Percentiles rank a stretch among this genome's conserved stretches.
Evolutionary conservation across 2,797 vertebrate species (phyloP).

Genomic region (Chlorospingus flavigularis): DNA sequence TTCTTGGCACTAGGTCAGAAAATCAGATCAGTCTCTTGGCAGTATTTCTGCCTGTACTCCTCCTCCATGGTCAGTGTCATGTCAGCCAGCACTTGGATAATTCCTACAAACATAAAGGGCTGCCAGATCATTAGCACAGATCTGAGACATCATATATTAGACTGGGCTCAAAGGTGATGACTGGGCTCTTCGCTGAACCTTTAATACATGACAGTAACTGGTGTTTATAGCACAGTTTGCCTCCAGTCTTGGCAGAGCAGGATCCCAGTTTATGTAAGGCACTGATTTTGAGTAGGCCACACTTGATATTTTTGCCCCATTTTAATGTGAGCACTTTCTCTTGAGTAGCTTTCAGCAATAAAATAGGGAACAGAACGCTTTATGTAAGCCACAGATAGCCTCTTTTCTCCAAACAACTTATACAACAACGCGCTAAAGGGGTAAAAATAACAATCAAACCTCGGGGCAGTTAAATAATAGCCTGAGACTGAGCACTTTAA

Average conservation of each 20-base stretch:
- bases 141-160: neutral
- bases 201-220: neutral
- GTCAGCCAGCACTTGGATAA: neutral
- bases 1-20: neutral
- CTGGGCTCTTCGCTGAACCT: neutral
- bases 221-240: neutral
- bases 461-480: constrained; percentile 34
- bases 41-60: neutral
- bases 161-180: neutral
- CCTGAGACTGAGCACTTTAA: neutral
- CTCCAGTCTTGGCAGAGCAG: neutral
- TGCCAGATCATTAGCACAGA: neutral
- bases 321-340: constrained; percentile 5
- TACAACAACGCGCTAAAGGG: constrained; percentile 1
- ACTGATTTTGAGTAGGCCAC: constrained; percentile 2
- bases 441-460: neutral
- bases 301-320: constrained; percentile 24
- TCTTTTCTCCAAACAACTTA: constrained; percentile 47
- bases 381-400: constrained; percentile 11
- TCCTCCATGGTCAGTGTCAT: neutral
- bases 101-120: neutral
- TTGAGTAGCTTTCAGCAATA: constrained; percentile 2
- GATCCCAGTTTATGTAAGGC: constrained; percentile 11
- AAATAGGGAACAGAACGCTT: constrained; percentile 20
- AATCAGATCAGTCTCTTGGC: neutral